Evolutionary conservation across 2,113 vertebrate genomes (phyloP).

Genomic region (Pygoscelis antarcticus): DNA sequence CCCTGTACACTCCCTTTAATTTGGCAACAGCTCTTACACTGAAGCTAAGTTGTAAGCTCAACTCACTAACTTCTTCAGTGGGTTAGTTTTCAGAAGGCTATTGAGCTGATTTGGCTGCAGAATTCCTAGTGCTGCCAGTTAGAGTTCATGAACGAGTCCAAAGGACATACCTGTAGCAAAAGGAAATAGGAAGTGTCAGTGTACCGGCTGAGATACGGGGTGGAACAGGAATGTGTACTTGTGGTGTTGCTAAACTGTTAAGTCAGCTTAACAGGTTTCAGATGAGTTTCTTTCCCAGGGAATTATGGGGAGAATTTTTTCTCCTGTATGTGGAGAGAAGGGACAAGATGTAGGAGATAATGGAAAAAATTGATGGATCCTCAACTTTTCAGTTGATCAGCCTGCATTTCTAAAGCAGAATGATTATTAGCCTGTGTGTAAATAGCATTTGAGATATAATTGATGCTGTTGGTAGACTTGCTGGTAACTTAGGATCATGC

Average conservation of each 20-base stretch:
- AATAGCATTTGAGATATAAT: neutral
- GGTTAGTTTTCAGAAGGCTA: neutral
- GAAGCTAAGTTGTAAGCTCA: neutral
- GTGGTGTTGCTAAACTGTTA: neutral
- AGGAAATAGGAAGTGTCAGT: neutral
- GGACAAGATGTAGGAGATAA: neutral
- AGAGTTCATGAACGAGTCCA: neutral
- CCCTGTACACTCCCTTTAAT: neutral
- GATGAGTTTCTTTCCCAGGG: neutral
- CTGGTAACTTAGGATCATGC: neutral
- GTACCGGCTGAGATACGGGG: fast-evolving
- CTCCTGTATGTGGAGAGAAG: neutral
- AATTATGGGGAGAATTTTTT: neutral
- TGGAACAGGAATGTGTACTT: neutral
- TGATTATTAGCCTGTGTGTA: neutral
- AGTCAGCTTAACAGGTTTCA: neutral
- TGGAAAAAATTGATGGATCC: neutral
- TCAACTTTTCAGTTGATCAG: neutral
- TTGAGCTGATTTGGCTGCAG: neutral
- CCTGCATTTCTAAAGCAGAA: neutral
- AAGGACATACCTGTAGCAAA: neutral
- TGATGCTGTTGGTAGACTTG: neutral
- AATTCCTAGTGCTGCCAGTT: neutral
- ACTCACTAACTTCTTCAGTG: neutral
- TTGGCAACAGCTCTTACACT: neutral